A percentile compares a stretch with the other conserved stretches of the same genome.
Evolutionary conservation across 2,888 invertebrate species (phyloP).

Genomic region (Phrixothrix hirtus): DNA sequence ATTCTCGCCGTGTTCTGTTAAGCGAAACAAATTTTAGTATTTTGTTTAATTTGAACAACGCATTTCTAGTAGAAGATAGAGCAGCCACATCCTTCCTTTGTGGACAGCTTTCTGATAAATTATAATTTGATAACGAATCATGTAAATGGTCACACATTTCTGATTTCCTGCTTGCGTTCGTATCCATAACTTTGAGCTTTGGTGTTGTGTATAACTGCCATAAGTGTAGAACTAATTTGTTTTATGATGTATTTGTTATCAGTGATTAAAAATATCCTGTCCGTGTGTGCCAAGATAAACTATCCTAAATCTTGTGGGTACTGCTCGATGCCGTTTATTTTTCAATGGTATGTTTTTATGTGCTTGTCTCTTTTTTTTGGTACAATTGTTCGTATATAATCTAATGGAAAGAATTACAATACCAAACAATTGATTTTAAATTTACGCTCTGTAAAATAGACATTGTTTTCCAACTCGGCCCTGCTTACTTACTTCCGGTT

Average conservation of each 20-base stretch:
- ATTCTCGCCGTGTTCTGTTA: no score
- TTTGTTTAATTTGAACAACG: constrained; percentile 23
- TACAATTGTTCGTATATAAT: neutral
- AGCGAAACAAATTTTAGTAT: constrained; percentile 16
- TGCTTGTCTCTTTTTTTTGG: neutral
- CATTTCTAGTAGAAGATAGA: constrained; percentile 29
- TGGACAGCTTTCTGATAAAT: constrained; percentile 27
- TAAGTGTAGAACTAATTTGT: constrained; percentile 7
- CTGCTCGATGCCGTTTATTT: neutral
- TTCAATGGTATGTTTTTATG: constrained; percentile 16
- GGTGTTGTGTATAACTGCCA: constrained; percentile 3
- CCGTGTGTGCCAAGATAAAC: constrained; percentile 5
- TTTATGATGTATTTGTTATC: constrained; percentile 13
- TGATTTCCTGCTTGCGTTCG: constrained; percentile 25
- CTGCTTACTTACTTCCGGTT: constrained; percentile 13
- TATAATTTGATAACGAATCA: constrained; percentile 32
- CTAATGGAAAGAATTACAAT: neutral
- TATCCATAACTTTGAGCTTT: constrained; percentile 5
- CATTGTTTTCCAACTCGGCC: constrained; percentile 16
- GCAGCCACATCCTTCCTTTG: constrained; percentile 39
- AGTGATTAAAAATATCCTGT: constrained; percentile 26
- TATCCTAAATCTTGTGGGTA: constrained; percentile 10
- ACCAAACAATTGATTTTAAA: constrained; percentile 3
- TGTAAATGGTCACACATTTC: constrained; percentile 34
- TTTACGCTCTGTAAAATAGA: constrained; percentile 11